These are phyloP conservation scores for Pelusios castaneus DNA, from an alignment of 2,113 vertebrate species.

Conservation along the genomic window DNA sequence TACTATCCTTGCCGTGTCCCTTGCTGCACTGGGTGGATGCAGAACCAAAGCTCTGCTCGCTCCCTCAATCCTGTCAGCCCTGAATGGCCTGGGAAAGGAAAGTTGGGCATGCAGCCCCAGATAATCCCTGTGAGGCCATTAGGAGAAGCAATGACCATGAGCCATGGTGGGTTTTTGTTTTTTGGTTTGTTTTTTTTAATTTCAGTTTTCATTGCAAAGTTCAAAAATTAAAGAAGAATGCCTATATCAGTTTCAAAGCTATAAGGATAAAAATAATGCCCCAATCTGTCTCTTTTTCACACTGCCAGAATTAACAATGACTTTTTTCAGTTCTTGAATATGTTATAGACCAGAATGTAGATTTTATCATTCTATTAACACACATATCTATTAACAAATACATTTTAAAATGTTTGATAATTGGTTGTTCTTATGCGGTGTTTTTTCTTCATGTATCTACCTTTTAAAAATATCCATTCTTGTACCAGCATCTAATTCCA, in stretches of 20 bases:
- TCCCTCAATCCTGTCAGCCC: background rate
- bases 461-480: background rate
- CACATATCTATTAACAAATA: background rate
- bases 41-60: rapidly evolving
- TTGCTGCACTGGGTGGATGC: background rate
- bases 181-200: background rate
- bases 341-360: background rate
- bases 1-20: background rate
- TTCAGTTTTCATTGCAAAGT: background rate
- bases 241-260: background rate
- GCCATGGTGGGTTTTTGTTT: no score
- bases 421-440: background rate
- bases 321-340: background rate
- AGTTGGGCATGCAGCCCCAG: background rate
- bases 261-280: background rate
- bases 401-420: background rate
- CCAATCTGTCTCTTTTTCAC: background rate
- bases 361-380: background rate
- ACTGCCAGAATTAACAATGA: background rate
- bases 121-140: background rate
- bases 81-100: background rate
- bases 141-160: background rate
- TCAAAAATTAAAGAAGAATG: background rate
- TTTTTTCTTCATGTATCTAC: background rate
- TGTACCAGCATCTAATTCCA: background rate